A percentile compares a stretch with the other conserved stretches of the same genome.
Evolutionary conservation across 2,888 invertebrate species (phyloP).

Genomic region (Acanthococcus lagerstroemiae): DNA sequence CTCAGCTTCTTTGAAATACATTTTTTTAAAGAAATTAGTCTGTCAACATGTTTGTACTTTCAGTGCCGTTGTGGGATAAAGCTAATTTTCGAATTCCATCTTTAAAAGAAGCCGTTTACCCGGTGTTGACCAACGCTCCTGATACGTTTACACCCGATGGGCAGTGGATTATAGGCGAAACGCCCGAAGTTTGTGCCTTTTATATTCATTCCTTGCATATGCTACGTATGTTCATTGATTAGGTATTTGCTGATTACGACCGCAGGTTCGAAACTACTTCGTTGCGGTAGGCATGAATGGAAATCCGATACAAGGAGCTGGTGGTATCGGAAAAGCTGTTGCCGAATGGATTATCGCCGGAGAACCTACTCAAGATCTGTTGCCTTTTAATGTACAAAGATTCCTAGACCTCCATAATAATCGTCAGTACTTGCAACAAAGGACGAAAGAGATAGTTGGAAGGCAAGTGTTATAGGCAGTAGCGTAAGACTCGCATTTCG

Average conservation of each 20-base stretch:
- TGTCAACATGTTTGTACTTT: conserved; percentile 29
- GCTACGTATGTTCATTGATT: background rate
- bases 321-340: conserved; percentile 57
- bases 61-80: conserved; percentile 47
- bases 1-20: background rate
- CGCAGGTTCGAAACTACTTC: conserved; percentile 55
- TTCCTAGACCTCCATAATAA: conserved; percentile 59
- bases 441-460: conserved; percentile 56
- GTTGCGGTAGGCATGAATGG: conserved; percentile 65
- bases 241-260: background rate
- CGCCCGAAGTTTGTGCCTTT: conserved; percentile 47
- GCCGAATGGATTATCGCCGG: conserved; percentile 60
- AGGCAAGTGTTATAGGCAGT: conserved; percentile 39
- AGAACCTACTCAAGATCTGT: conserved; percentile 51
- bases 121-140: conserved; percentile 52
- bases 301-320: conserved; percentile 57
- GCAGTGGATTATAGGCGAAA: conserved; percentile 57
- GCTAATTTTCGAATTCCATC: conserved; percentile 49
- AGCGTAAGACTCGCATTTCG: too few species aligned
- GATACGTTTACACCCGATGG: conserved; percentile 64
- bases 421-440: conserved; percentile 49
- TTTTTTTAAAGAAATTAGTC: background rate
- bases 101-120: conserved; percentile 45
- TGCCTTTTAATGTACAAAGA: conserved; percentile 55
- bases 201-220: too few species aligned